Evolutionary conservation across 2,113 vertebrate genomes (phyloP).

Genomic region (Empidonax alnorum): DNA sequence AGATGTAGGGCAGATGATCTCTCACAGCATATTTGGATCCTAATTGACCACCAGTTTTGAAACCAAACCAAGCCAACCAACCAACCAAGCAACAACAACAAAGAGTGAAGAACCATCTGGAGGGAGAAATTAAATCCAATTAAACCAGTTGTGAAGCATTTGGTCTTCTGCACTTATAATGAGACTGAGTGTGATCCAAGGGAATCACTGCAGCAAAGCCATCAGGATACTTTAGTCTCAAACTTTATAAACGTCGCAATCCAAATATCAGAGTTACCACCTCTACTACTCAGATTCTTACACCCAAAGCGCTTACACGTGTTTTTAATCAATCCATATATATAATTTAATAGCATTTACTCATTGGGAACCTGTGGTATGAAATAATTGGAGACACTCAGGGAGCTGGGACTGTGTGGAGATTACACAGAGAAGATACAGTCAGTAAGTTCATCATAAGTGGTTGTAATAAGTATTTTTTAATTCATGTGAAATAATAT

Average conservation of each 20-base stretch:
- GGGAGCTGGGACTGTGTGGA: rapidly evolving
- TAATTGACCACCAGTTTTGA: not conserved
- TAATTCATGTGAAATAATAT: not conserved
- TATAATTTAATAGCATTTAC: not conserved
- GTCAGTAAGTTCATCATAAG: not conserved
- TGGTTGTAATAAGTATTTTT: not conserved
- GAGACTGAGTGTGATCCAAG: not conserved
- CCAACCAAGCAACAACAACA: not conserved
- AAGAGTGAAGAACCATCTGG: not conserved
- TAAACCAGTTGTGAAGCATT: not conserved
- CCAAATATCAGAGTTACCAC: not conserved
- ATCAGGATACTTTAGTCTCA: not conserved
- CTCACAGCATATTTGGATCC: not conserved
- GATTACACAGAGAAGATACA: not conserved
- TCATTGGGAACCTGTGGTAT: not conserved
- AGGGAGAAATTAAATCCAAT: not conserved
- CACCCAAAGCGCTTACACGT: not conserved
- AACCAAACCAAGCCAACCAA: not conserved
- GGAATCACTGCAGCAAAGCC: not conserved
- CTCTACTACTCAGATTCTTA: not conserved
- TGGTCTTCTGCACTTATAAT: not conserved
- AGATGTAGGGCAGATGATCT: not conserved
- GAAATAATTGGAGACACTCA: not conserved
- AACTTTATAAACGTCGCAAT: not conserved
- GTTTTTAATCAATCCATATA: not conserved